Evolutionary conservation across 1,140 invertebrate species (phyloP).

Genomic region (Sesamia nonagrioides): DNA sequence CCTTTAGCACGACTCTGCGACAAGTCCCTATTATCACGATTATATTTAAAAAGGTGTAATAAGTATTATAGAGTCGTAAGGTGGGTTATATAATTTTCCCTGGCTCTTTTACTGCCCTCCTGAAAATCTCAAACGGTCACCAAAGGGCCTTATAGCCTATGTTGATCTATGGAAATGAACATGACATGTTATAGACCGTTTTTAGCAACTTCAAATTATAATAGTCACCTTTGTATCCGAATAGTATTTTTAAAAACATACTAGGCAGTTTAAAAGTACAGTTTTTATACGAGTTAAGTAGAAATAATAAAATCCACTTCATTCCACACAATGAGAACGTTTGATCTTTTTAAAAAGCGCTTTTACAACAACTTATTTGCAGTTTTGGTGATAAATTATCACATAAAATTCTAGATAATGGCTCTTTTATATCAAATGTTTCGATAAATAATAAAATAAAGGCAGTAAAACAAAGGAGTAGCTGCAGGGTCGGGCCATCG

Average conservation of each 20-base stretch:
- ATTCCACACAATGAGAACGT: background rate
- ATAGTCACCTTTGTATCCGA: no score
- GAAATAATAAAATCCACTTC: background rate
- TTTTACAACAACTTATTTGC: conserved; percentile 55
- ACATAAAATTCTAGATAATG: conserved; percentile 69
- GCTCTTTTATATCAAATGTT: conserved; percentile 76
- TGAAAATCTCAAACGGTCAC: no score
- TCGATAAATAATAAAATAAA: conserved; percentile 81
- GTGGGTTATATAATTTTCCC: no score
- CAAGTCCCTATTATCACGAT: no score
- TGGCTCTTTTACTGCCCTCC: no score
- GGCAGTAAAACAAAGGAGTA: conserved; percentile 78
- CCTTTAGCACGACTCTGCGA: no score
- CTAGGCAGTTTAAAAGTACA: background rate
- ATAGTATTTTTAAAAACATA: background rate
- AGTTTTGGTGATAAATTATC: conserved; percentile 65
- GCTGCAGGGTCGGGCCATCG: conserved; percentile 66
- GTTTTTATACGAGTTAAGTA: background rate
- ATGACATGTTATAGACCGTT: no score
- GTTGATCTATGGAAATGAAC: no score
- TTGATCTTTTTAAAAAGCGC: conserved; percentile 35
- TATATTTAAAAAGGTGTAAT: no score
- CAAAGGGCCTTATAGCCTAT: no score
- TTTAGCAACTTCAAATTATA: no score
- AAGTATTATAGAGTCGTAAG: no score